Conservation (phyloP, 2,113 vertebrate species). For the Cranoglanis bouderius region DNA sequence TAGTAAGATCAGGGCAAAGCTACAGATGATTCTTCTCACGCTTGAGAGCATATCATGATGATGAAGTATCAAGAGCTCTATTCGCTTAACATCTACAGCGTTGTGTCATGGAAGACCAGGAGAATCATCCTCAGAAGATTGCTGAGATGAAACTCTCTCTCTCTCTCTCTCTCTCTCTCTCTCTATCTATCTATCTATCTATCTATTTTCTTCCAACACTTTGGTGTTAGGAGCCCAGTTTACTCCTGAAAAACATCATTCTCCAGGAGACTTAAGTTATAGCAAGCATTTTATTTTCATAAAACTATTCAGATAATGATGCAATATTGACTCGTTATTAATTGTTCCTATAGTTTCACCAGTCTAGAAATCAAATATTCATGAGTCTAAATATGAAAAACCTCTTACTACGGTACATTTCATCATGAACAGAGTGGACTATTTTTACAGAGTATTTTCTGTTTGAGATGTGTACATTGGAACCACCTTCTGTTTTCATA, state of each 20-base stretch:
- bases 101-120: background rate
- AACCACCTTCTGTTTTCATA: background rate
- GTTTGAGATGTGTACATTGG: background rate
- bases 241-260: background rate
- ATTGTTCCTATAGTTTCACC: background rate
- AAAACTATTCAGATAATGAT: background rate
- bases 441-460: background rate
- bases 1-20: background rate
- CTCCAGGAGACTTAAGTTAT: too few relatives aligned
- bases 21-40: slow-evolving; percentile 15
- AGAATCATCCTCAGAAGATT: background rate
- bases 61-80: background rate
- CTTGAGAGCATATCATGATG: background rate
- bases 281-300: background rate
- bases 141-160: background rate
- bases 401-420: too few relatives aligned
- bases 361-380: background rate
- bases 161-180: background rate
- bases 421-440: too few relatives aligned
- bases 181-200: background rate
- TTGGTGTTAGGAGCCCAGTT: background rate
- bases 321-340: background rate
- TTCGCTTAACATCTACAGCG: background rate
- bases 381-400: too few relatives aligned
- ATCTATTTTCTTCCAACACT: background rate